These are phyloP conservation scores for Drosophila tripunctata DNA, from an alignment of 2,888 invertebrate species.

Conservation along the genomic window DNA sequence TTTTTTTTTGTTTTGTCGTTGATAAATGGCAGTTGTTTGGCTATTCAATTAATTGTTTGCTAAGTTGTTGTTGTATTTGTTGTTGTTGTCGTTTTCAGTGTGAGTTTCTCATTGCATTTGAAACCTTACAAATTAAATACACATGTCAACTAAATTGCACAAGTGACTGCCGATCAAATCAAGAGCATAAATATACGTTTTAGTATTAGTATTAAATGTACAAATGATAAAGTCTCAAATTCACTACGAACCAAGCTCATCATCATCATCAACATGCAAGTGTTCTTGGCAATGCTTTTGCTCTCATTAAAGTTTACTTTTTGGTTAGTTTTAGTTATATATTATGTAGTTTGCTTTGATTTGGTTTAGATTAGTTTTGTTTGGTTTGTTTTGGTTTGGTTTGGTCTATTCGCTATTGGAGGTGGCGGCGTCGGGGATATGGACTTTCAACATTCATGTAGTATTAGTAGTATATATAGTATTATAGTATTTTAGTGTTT, in stretches of 20 bases:
- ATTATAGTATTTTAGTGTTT: background rate
- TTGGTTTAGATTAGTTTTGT: slow-evolving; percentile 19
- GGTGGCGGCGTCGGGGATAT: slow-evolving; percentile 79
- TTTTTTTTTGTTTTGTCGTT: slow-evolving; percentile 3
- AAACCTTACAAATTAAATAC: slow-evolving; percentile 69
- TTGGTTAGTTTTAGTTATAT: too few relatives aligned
- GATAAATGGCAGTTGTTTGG: slow-evolving; percentile 78
- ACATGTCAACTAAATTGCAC: slow-evolving; percentile 50
- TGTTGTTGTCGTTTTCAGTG: too few relatives aligned
- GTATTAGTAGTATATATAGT: slow-evolving; percentile 14
- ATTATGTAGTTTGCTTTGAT: too few relatives aligned
- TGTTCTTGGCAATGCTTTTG: slow-evolving; percentile 34
- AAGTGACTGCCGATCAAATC: slow-evolving; percentile 68
- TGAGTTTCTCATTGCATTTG: slow-evolving; percentile 38
- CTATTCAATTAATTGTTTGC: slow-evolving; percentile 56
- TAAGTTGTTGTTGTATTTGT: slow-evolving; percentile 19
- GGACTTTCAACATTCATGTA: slow-evolving; percentile 57
- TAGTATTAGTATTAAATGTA: background rate
- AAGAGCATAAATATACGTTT: background rate
- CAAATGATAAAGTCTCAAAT: slow-evolving; percentile 39
- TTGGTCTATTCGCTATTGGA: slow-evolving; percentile 61
- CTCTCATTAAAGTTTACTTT: slow-evolving; percentile 17
- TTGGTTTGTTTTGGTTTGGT: slow-evolving; percentile 33
- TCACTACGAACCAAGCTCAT: slow-evolving; percentile 47
- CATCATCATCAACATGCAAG: slow-evolving; percentile 55